Base-by-base conservation (phyloP, 2,797 vertebrate genomes). In the Onychomys leucogaster region DNA sequence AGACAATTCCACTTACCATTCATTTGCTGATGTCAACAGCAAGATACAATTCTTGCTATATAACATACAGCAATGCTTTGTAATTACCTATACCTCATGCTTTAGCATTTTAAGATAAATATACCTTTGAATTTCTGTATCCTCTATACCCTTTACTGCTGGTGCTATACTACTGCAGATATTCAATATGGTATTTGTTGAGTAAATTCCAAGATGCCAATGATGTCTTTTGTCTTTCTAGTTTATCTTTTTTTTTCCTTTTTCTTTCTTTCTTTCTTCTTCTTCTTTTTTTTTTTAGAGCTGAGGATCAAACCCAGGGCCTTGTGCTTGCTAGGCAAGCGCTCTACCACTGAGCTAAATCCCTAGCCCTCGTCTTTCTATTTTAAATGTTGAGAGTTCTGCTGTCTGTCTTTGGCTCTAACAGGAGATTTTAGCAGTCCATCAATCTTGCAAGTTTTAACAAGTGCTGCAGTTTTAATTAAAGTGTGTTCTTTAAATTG, bases 331-430 rank as follows among this genome's bases (percentile, higher is more conserved):
- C n/a, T n/a, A n/a, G n/a, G n/a, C n/a, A n/a, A n/a, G n/a, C n/a
- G n/a, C n/a, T n/a, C n/a, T n/a, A n/a, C n/a, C n/a, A n/a, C n/a
- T n/a, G n/a, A n/a, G n/a, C n/a, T n/a, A n/a, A n/a, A n/a, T n/a
- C n/a, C n/a, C n/a, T n/a, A n/a, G n/a, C n/a, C n/a, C n/a, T n/a
- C n/a, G n/a, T n/a, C n/a, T n/a, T n/a, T n/a, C n/a, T n/a, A 91
- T 91, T 91, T 94, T 94, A 80, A 91, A 25, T 84, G 21, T 87
- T 92, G 82, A 73, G 75, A 34, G 23, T 84, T 94, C 71, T 93
- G 29, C 2, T 91, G 4, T 46, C 41, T 89, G 69, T 92, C 43
- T 71, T 41, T 78, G 13, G 27, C 37, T 95, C 49, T 88, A 82
- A 90, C 63, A 82, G 52, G 65, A 87, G 61, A 59, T 83, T 80